Base-by-base conservation (phyloP, 37 sponge, comb jelly and placozoan species). In the Ianthella basta region DNA sequence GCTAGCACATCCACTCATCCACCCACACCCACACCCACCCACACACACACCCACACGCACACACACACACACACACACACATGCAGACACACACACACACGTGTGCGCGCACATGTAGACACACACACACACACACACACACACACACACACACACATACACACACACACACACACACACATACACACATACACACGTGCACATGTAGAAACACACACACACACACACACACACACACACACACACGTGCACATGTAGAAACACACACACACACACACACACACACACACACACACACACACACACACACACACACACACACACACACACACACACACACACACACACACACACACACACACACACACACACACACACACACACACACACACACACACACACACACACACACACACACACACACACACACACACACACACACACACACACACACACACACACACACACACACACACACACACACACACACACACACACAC, bases 341-440 rank as follows among this genome's bases (percentile, higher is more conserved):
- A 64, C 66, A 10, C 66, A 20, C 66, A 64, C 66, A 64, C 66
- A 64, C 27, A 8, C 23, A 10, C 66, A 64, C 66, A 56, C 66
- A 64, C 23, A 64, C 23, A 10, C 23, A 64, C 66, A 10, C 66
- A 64, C 66, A 64, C 66, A 64, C 66, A 64, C 66, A 10, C 23
- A 10, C 23, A 10, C 66, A 64, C 66, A 64, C 66, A 64, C 66
- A 64, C 23, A 10, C 23, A 64, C 66, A 10, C 66, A 64, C 66
- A 64, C 66, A 64, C 66, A 64, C 66, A 56, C 66, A 20, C 66
- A 10, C 66, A n/a, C n/a, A n/a, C n/a, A n/a, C n/a, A n/a, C n/a
- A n/a, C n/a, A n/a, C n/a, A n/a, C n/a, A n/a, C n/a, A n/a, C n/a
- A n/a, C n/a, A n/a, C n/a, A n/a, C n/a, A n/a, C n/a, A n/a, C n/a